These are phyloP conservation scores for Myiotriccus ornatus DNA, from an alignment of 2,797 vertebrate genomes.

Conservation along the genomic window DNA sequence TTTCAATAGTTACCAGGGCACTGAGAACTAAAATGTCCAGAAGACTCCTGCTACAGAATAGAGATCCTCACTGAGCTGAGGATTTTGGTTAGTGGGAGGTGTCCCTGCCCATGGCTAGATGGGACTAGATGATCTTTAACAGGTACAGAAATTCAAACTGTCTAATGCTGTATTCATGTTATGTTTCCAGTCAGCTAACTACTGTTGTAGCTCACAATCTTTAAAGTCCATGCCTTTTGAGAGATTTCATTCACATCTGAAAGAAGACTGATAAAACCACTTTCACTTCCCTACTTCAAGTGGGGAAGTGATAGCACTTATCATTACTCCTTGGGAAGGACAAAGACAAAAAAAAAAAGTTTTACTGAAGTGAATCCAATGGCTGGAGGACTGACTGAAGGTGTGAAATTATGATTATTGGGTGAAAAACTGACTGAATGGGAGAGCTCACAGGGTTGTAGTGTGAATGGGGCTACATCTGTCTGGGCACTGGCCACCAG, in stretches of 20 bases:
- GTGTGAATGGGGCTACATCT: not conserved
- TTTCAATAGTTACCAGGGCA: not conserved
- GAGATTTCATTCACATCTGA: not conserved
- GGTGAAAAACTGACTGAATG: not conserved
- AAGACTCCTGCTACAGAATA: not conserved
- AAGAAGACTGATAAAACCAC: rapidly evolving
- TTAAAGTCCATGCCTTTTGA: not conserved
- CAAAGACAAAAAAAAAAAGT: not conserved
- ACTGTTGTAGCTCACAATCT: not conserved
- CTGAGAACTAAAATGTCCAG: not conserved
- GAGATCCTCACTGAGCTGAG: not conserved
- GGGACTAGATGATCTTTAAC: not conserved
- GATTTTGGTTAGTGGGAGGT: not conserved
- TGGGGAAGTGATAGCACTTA: not conserved
- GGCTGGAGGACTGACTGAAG: not conserved
- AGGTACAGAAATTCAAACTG: not conserved
- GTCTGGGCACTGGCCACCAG: not conserved
- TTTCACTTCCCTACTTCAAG: not conserved
- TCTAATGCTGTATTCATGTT: not conserved
- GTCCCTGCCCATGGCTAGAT: not conserved
- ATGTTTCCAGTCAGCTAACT: not conserved
- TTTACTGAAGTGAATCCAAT: not conserved
- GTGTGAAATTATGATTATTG: not conserved
- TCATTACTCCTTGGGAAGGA: not conserved
- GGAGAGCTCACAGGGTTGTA: not conserved